phyloP scores from a whole-genome alignment of 2,888 invertebrate genomes.

The Lithophane ornitopus region DNA sequence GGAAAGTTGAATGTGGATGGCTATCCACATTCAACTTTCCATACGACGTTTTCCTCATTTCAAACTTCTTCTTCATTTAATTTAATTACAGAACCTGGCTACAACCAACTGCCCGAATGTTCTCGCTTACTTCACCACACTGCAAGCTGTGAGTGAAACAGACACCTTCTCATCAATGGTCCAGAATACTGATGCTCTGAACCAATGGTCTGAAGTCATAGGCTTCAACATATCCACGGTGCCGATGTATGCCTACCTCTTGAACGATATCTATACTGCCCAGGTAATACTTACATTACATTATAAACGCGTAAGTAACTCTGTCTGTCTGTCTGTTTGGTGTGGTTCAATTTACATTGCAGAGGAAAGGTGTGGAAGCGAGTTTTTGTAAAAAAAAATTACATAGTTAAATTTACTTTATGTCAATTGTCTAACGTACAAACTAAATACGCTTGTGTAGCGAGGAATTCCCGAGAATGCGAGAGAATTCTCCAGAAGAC shows the following conservation, averaged over 20 bases:
- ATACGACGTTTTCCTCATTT: background rate
- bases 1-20: too few relatives aligned
- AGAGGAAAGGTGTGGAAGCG: too few relatives aligned
- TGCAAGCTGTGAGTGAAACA: background rate
- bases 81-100: conserved; percentile 66
- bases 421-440: too few relatives aligned
- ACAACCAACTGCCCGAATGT: conserved; percentile 70
- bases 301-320: too few relatives aligned
- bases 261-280: conserved; percentile 67
- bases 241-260: conserved; percentile 46
- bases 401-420: too few relatives aligned
- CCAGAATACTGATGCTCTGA: conserved; percentile 56
- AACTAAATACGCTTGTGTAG: too few relatives aligned
- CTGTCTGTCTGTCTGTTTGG: too few relatives aligned
- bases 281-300: conserved; percentile 64
- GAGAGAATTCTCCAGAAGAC: too few relatives aligned
- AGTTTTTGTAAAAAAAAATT: too few relatives aligned
- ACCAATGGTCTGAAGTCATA: conserved; percentile 48
- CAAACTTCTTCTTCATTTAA: background rate
- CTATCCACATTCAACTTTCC: background rate
- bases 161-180: conserved; percentile 42
- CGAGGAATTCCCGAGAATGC: too few relatives aligned
- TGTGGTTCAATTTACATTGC: too few relatives aligned
- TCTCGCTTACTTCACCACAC: background rate
- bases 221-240: conserved; percentile 47